Evolutionary conservation across 2,888 invertebrate species (phyloP).

Genomic region (Diaprepes abbreviatus): DNA sequence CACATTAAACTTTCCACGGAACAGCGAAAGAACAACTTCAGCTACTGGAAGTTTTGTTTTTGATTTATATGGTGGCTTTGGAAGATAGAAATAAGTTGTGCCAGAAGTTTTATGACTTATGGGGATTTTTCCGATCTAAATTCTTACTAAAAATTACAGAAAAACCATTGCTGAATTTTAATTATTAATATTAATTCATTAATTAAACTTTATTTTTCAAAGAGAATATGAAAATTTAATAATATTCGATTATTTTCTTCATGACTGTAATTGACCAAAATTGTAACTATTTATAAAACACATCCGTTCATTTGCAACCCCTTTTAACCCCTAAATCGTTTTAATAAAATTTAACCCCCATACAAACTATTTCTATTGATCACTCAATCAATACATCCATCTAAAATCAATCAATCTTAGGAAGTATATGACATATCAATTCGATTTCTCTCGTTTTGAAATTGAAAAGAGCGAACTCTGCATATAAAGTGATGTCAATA

Average conservation of each 20-base stretch:
- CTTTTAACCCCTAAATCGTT: background rate
- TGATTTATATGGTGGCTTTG: conserved; percentile 16
- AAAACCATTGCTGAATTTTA: too few relatives aligned
- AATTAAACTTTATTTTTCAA: too few relatives aligned
- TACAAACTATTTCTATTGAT: background rate
- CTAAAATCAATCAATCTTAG: background rate
- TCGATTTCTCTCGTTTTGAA: background rate
- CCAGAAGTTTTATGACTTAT: background rate
- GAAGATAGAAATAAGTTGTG: conserved; percentile 3
- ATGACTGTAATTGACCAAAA: too few relatives aligned
- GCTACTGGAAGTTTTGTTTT: background rate
- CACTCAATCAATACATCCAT: background rate
- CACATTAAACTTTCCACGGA: conserved; percentile 12
- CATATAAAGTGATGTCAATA: background rate
- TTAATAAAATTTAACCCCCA: background rate
- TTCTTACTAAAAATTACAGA: background rate
- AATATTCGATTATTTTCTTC: too few relatives aligned
- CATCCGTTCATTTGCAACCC: background rate
- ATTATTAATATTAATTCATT: too few relatives aligned
- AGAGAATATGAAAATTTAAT: too few relatives aligned
- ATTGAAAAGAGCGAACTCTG: background rate
- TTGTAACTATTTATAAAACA: background rate
- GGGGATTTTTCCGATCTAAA: background rate
- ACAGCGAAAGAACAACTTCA: background rate
- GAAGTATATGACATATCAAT: background rate